Conservation (phyloP, 2,888 invertebrate species). For the Hypercompe scribonia region DNA sequence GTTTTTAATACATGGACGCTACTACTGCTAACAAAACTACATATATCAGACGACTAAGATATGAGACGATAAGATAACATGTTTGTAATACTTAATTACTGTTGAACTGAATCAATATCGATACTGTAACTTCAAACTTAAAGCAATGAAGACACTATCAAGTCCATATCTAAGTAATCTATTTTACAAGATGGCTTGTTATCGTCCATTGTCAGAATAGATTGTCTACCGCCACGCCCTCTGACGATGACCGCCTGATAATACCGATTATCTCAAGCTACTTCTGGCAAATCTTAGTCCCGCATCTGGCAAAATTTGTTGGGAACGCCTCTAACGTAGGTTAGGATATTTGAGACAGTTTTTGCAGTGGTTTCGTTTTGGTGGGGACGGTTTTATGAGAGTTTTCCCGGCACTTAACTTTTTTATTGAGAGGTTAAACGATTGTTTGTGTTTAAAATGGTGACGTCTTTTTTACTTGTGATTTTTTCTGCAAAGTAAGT, state of each 20-base stretch:
- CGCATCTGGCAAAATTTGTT: slow-evolving; percentile 14
- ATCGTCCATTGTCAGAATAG: slow-evolving; percentile 25
- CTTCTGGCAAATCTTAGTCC: neutral
- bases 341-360: neutral
- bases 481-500: neutral
- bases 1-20: no score
- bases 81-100: no score
- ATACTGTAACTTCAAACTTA: neutral
- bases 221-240: slow-evolving; percentile 34
- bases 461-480: neutral
- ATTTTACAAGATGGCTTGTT: slow-evolving; percentile 15
- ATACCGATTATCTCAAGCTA: slow-evolving; percentile 3
- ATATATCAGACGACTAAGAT: no score
- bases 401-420: neutral
- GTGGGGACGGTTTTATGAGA: neutral
- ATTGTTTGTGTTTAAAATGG: neutral
- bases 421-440: neutral
- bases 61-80: no score
- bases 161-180: slow-evolving; percentile 7
- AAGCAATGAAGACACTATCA: neutral
- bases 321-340: slow-evolving; percentile 13
- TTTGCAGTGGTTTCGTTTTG: slow-evolving; percentile 7
- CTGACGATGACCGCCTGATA: neutral
- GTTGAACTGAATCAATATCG: no score
- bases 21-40: no score